phyloP scores from a whole-genome alignment of 2,113 vertebrate genomes.

The Danionella cerebrum region DNA sequence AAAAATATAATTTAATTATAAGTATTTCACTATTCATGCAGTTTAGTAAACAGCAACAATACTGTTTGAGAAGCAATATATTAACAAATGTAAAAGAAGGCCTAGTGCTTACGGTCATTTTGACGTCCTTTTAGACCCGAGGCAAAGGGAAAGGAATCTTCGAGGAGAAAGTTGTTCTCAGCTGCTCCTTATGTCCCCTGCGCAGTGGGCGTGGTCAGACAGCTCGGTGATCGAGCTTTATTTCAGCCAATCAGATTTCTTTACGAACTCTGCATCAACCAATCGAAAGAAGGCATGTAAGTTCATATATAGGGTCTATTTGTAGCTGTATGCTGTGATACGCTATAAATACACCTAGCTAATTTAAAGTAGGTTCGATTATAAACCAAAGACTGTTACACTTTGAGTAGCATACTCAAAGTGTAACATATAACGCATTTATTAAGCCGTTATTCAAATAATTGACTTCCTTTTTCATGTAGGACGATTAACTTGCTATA shows the following conservation, averaged over 20 bases:
- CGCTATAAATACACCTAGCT: neutral
- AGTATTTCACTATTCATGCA: too few species aligned
- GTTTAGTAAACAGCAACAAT: too few species aligned
- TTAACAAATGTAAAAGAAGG: too few species aligned
- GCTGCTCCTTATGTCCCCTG: neutral
- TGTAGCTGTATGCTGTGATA: neutral
- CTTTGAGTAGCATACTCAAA: too few species aligned
- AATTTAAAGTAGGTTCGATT: neutral
- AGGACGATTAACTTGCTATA: too few species aligned
- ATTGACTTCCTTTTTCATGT: neutral
- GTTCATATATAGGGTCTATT: neutral
- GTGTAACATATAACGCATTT: neutral
- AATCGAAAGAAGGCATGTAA: neutral
- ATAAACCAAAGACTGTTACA: too few species aligned
- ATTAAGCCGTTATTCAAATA: neutral
- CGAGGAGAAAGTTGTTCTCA: neutral
- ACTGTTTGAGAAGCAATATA: too few species aligned
- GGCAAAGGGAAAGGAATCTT: neutral
- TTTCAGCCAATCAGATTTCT: neutral
- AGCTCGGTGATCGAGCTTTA: neutral
- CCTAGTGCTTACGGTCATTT: constrained; percentile 27
- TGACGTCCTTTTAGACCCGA: neutral
- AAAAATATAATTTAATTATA: too few species aligned
- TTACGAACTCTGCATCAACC: neutral
- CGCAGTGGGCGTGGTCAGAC: neutral